A percentile compares a stretch with the other conserved stretches of the same genome.
These are phyloP conservation scores for Rhimphoctona megacephalus DNA, from an alignment of 2,888 invertebrate genomes.

Conservation along the genomic window DNA sequence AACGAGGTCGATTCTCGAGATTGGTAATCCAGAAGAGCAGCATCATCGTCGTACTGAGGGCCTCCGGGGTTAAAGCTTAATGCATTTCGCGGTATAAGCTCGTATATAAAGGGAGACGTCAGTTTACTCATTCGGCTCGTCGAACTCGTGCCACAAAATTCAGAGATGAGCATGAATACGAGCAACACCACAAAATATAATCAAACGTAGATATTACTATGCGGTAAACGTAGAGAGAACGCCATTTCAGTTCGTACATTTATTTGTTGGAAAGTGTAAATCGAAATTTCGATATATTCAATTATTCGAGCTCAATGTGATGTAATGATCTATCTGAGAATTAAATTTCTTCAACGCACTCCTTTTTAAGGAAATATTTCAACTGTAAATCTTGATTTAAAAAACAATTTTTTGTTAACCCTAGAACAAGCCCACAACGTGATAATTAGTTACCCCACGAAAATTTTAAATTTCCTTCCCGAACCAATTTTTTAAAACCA, in stretches of 20 bases:
- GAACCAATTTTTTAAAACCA: too few species aligned
- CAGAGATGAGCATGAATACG: not conserved
- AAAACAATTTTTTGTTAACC: too few species aligned
- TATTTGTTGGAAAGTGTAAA: not conserved
- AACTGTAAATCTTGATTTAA: not conserved
- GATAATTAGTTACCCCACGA: too few species aligned
- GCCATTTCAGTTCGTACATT: slow-evolving; percentile 14
- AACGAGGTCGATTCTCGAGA: slow-evolving; percentile 60
- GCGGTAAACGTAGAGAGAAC: slow-evolving; percentile 50
- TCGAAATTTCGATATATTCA: not conserved
- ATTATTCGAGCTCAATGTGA: not conserved
- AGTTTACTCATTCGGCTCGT: slow-evolving; percentile 49
- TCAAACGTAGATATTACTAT: slow-evolving; percentile 67
- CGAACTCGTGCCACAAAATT: slow-evolving; percentile 40
- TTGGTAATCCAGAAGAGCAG: slow-evolving; percentile 36
- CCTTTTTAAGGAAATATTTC: not conserved
- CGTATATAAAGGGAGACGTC: slow-evolving; percentile 13
- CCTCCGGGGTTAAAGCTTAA: slow-evolving; percentile 8
- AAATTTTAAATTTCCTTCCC: too few species aligned
- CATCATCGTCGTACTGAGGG: slow-evolving; percentile 17
- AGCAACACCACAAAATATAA: slow-evolving; percentile 58
- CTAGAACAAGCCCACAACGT: too few species aligned
- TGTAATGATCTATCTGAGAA: not conserved
- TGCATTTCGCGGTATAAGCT: slow-evolving; percentile 48
- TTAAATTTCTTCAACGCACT: not conserved